Percentiles rank a stretch among this genome's conserved stretches.
These are phyloP conservation scores for Onthophagus sagittarius DNA, from an alignment of 2,888 invertebrate species.

Conservation along the genomic window DNA sequence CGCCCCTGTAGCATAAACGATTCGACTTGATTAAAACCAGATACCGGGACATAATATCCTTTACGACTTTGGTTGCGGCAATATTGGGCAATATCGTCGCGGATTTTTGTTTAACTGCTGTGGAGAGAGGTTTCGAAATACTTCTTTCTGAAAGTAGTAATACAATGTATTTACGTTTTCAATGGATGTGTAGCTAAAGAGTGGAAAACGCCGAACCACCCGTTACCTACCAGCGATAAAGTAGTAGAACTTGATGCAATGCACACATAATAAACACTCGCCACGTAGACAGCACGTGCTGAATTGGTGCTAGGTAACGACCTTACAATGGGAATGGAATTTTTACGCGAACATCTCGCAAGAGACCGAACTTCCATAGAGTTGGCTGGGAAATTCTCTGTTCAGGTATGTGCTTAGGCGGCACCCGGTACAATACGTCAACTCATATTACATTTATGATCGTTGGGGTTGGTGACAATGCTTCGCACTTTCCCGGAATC, in stretches of 20 bases:
- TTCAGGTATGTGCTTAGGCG: not conserved
- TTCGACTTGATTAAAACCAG: not conserved
- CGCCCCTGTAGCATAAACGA: not conserved
- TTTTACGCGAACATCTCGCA: not conserved
- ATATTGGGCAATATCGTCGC: not conserved
- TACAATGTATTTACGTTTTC: not conserved
- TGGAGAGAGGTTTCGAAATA: not conserved
- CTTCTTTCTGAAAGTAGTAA: not conserved
- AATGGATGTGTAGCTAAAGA: not conserved
- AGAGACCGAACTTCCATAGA: not conserved
- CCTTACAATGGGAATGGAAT: not conserved
- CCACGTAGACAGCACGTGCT: not conserved
- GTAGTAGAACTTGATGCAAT: not conserved
- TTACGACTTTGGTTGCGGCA: not conserved
- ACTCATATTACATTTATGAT: not conserved
- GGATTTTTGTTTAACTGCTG: not conserved
- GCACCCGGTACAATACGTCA: not conserved
- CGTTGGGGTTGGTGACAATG: not conserved
- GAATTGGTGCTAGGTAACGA: not conserved
- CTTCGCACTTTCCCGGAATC: not conserved
- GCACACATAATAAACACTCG: not conserved
- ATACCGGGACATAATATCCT: not conserved
- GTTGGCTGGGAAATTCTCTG: not conserved
- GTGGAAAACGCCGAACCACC: not conserved
- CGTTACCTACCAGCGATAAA: not conserved